phyloP scores from a whole-genome alignment of 2,888 invertebrate genomes.

The Eristalinus sepulchralis region DNA sequence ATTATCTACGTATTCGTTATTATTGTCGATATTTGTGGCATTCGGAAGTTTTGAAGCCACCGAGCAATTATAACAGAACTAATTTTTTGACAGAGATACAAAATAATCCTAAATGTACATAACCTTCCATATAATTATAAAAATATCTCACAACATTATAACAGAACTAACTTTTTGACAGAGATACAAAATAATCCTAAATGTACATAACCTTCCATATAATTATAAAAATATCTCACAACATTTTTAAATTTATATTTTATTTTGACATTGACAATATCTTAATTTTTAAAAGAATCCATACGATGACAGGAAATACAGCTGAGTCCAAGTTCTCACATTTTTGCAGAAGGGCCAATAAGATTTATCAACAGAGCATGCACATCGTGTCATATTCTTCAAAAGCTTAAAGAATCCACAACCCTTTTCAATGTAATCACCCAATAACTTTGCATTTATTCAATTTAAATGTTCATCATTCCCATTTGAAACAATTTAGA shows the following conservation, averaged over 20 bases:
- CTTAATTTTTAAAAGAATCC: slow-evolving; percentile 44
- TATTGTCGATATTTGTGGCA: too few species aligned
- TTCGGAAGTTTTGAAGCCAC: too few species aligned
- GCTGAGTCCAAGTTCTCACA: slow-evolving; percentile 61
- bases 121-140: too few species aligned
- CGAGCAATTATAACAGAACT: too few species aligned
- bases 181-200: too few species aligned
- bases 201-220: too few species aligned
- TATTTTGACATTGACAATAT: slow-evolving; percentile 28
- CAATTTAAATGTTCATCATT: slow-evolving; percentile 70
- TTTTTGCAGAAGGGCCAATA: too few species aligned
- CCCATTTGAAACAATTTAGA: slow-evolving; percentile 39
- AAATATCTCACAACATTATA: too few species aligned
- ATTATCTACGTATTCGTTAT: slow-evolving; percentile 5
- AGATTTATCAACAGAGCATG: slow-evolving; percentile 55
- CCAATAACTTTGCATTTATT: slow-evolving; percentile 70
- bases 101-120: too few species aligned
- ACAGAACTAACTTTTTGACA: too few species aligned
- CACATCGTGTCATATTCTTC: slow-evolving; percentile 24
- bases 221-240: neutral
- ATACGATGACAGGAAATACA: slow-evolving; percentile 29
- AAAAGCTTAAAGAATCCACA: slow-evolving; percentile 50
- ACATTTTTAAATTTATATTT: neutral
- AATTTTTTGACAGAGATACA: too few species aligned
- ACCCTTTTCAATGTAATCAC: slow-evolving; percentile 50